Evolutionary conservation across 2,888 invertebrate species (phyloP), one percentile per base, ranked within the genome.

Genomic region (Miltochrista miniata): DNA sequence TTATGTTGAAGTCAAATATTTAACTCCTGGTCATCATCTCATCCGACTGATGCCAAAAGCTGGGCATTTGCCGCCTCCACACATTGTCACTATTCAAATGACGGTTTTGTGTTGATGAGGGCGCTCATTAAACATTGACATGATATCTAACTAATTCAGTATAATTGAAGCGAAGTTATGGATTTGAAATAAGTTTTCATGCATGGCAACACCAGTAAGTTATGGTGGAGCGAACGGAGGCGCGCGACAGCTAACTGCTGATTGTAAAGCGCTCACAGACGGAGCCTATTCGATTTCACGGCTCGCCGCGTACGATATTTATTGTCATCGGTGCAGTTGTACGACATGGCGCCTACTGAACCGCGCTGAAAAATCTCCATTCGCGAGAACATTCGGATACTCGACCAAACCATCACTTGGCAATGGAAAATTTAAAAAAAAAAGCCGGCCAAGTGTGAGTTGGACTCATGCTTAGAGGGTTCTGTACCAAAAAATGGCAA

Each of bases 271-370:
- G 86, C 84, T 89, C 90, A 87, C 89, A 90, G 88, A 87, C 88
- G 90, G 84, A 89, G 90, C 90, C 90, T 90, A 90, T 91, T 91
- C 90, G 90, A 91, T 91, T 91, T 90, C 90, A 91, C 86, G 91
- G 88, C 90, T 90, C 88, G 88, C 79, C 88, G 90, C 90, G 78
- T 74, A 75, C 83, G 87, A 89, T 90, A 90, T 91, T 91, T 91
- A 91, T 90, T 90, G 89, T 90, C 90, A 90, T 90, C 90, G 90
- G 87, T 89, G 87, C 88, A 90, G 85, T 89, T 85, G 88, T 86
- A 89, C 88, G 90, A 89, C 90, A 88, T 86, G 87, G 81, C 80
- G 87, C 86, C 87, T 87, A 86, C 85, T 87, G 89, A 90, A 88
- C 88, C 87, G 82, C 86, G 86, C 76, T 85, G 83, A 87, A 90